Conservation (phyloP, 2,797 vertebrate genomes). For the Salarias fasciatus region DNA sequence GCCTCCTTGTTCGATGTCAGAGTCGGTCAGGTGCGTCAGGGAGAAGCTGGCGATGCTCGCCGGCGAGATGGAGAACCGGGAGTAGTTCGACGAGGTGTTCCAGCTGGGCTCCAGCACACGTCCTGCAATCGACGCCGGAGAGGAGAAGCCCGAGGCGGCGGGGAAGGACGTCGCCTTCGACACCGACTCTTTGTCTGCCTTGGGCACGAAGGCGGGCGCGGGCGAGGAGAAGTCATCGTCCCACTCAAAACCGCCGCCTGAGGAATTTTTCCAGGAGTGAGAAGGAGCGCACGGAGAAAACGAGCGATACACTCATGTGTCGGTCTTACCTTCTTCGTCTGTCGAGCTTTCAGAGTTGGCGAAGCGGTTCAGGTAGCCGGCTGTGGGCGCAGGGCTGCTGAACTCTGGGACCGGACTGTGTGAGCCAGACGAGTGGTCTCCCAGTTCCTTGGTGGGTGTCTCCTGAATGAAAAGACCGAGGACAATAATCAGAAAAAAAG, state of each 20-base stretch:
- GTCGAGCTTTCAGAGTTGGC: conserved; percentile 97
- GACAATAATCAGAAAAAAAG: background rate
- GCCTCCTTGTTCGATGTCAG: conserved; percentile 97
- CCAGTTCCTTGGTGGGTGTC: conserved; percentile 96
- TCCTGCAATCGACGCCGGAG: conserved; percentile 83
- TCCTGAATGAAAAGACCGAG: conserved; percentile 80
- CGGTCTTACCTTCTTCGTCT: conserved; percentile 93
- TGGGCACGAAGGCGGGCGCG: conserved; percentile 86
- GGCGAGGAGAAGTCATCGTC: conserved; percentile 96
- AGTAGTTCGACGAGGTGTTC: conserved; percentile 85
- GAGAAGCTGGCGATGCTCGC: conserved; percentile 96
- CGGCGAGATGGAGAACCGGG: conserved; percentile 96
- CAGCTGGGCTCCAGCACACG: conserved; percentile 85
- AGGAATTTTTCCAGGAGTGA: background rate
- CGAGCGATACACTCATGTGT: too few relatives aligned
- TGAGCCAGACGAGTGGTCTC: conserved; percentile 80
- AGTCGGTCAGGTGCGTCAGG: conserved; percentile 93
- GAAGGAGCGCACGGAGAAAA: too few relatives aligned
- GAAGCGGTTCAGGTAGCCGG: conserved; percentile 89
- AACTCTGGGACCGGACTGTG: conserved; percentile 82
- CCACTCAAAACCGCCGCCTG: conserved; percentile 98
- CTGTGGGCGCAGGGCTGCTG: conserved; percentile 74
- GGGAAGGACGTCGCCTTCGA: conserved; percentile 77
- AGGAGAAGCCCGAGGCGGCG: conserved; percentile 83
- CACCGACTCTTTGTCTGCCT: conserved; percentile 79